Percentiles rank a stretch among this genome's conserved stretches.
These are phyloP conservation scores for Agrochola lychnidis DNA, from an alignment of 2,888 invertebrate species.

Conservation along the genomic window DNA sequence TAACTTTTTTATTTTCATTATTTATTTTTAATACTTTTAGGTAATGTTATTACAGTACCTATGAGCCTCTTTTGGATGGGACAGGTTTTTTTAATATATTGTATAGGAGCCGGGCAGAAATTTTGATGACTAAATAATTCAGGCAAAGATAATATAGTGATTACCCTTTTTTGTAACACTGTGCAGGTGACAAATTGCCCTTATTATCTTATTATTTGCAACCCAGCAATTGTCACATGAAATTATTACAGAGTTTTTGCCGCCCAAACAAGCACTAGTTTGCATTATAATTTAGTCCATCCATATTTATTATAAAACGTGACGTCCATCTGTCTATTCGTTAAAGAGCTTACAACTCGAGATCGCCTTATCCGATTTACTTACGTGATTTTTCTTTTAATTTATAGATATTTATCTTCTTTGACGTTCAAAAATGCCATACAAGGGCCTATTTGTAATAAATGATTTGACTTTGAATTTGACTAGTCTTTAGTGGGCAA, in stretches of 20 bases:
- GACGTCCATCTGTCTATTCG: background rate
- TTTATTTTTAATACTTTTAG: too few species aligned
- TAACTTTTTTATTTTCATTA: too few species aligned
- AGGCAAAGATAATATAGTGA: background rate
- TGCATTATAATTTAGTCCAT: background rate
- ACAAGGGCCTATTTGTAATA: too few species aligned
- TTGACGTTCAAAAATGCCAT: too few species aligned
- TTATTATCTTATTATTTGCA: conserved; percentile 14
- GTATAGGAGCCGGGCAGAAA: too few species aligned
- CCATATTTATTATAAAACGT: background rate
- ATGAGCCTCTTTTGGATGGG: too few species aligned
- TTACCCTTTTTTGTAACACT: conserved; percentile 6
- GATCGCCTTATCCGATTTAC: background rate
- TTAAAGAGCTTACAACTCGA: background rate
- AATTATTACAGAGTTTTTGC: conserved; percentile 15
- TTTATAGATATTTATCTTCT: too few species aligned
- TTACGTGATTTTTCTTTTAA: background rate
- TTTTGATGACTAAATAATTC: conserved; percentile 28
- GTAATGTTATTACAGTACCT: too few species aligned
- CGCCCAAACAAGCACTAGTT: background rate
- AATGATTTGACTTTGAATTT: too few species aligned
- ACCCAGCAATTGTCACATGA: conserved; percentile 1
- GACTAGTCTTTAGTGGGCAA: too few species aligned
- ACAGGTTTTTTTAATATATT: too few species aligned
- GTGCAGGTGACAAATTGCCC: conserved; percentile 28